Evolutionary conservation across 2,888 invertebrate species (phyloP), one percentile per base, ranked within the genome.

Genomic region (Cheilosia vernalis): DNA sequence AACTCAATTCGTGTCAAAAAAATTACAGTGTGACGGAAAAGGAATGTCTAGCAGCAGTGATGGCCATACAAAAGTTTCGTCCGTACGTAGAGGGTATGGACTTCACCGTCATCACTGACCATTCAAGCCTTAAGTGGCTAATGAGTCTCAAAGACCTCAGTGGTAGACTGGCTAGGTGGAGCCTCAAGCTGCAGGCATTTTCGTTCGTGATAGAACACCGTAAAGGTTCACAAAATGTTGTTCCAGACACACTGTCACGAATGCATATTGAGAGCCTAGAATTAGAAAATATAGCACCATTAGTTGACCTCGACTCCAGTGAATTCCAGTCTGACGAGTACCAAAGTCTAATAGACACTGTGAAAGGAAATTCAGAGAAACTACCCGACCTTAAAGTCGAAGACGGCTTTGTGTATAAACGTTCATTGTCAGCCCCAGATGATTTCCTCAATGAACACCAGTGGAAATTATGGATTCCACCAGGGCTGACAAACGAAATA

Each of bases 171-270:
- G 13, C 37, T 1, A 37, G 37, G 4, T 37, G 13, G 13, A 37
- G 37, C 37, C 37, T 37, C 13, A 37, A 37, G 4, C 37, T 37
- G 21, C 49, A 51, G 49, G 21, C 9, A 17, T 21, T 21, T 0
- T 17, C 21, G 87, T 30, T 66, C 67, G 21, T 44, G 1, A 78
- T 84, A 3, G 77, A 80, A 6, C 89, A 90, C 66, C 73, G 89
- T 7, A 88, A 87, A 60, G 89, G 89, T 1, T 82, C 81, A 0
- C 21, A 3, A 10, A 37, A 37, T 37, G 4, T 37, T 4, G 37
- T 37, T 1, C 37, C 37, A 1, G 13, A 37, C 3, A 37, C 37
- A 0, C 37, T 37, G 37, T 37, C 37, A 1, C 37, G 37, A 1
- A 15, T 61, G 6, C 49, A 49, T 37, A n/a, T 53, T 4, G 61